Percentiles rank a stretch among this genome's conserved stretches.
Conservation (phyloP, 1,140 invertebrate species). For the Drosophila littoralis region DNA sequence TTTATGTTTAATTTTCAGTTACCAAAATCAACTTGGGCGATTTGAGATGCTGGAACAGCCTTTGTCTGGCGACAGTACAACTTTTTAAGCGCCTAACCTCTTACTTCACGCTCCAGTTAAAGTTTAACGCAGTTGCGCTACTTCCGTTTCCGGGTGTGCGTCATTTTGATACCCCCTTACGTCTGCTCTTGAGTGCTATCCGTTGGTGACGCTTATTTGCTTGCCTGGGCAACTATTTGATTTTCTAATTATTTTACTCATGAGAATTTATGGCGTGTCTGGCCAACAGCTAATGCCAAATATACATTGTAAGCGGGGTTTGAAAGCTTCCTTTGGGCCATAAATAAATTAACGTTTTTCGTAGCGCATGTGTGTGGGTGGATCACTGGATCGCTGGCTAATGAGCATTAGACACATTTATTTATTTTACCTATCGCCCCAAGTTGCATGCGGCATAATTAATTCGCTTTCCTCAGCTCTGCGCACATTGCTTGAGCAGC, state of each 20-base stretch:
- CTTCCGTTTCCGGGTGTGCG: constrained; percentile 51
- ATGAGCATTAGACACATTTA: constrained; percentile 55
- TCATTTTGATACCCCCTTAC: background rate
- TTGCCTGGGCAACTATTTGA: constrained; percentile 56
- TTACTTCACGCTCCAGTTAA: constrained; percentile 45
- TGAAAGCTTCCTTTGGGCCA: constrained; percentile 22
- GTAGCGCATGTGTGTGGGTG: constrained; percentile 3
- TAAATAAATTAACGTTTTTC: constrained; percentile 65
- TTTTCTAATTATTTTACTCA: constrained; percentile 81
- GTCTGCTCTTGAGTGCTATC: constrained; percentile 1
- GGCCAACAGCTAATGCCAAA: constrained; percentile 61
- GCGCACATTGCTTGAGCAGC: background rate
- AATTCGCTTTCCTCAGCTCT: constrained; percentile 18
- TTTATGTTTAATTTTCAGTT: background rate
- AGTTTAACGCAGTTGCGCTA: constrained; percentile 51
- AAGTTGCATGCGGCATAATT: constrained; percentile 45
- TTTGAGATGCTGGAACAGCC: constrained; percentile 15
- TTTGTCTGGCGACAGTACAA: constrained; percentile 13
- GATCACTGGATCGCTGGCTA: constrained; percentile 31
- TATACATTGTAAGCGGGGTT: constrained; percentile 23
- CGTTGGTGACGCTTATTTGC: background rate
- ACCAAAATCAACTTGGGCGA: background rate
- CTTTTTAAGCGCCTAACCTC: constrained; percentile 10
- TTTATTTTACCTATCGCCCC: constrained; percentile 59
- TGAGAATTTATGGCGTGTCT: constrained; percentile 72